A percentile compares a stretch with the other conserved stretches of the same genome.
Conservation (phyloP, 2,888 invertebrate genomes). For the Diarsia dahlii region DNA sequence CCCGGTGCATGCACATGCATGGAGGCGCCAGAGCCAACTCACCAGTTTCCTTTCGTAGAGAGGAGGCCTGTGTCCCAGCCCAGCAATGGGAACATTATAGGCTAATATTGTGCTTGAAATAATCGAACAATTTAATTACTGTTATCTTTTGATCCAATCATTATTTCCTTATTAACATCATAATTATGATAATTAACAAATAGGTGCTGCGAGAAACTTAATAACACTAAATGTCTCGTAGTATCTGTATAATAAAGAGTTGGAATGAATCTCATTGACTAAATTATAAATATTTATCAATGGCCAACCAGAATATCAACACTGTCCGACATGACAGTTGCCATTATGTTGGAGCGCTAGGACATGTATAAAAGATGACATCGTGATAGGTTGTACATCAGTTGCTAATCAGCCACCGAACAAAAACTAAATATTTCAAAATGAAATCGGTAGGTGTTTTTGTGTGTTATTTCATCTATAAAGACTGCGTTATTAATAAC, state of each 20-base stretch:
- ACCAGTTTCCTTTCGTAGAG: too few relatives aligned
- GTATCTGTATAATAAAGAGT: slow-evolving; percentile 5
- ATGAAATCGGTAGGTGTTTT: slow-evolving; percentile 39
- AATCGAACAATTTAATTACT: background rate
- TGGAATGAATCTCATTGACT: slow-evolving; percentile 34
- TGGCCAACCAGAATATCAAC: slow-evolving; percentile 24
- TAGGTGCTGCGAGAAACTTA: background rate
- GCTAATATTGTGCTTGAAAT: background rate
- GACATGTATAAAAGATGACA: slow-evolving; percentile 32
- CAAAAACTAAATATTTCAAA: slow-evolving; percentile 35
- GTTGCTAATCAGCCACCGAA: slow-evolving; percentile 36
- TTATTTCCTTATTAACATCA: background rate
- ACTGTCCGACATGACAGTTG: slow-evolving; percentile 14
- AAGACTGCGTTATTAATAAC: slow-evolving; percentile 1
- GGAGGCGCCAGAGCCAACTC: too few relatives aligned
- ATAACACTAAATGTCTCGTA: background rate
- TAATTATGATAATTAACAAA: slow-evolving; percentile 16
- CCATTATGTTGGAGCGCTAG: slow-evolving; percentile 16
- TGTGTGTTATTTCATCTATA: slow-evolving; percentile 8
- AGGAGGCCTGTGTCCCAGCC: too few relatives aligned
- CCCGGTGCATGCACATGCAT: too few relatives aligned
- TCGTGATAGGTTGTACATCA: slow-evolving; percentile 11
- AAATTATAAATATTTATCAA: slow-evolving; percentile 35
- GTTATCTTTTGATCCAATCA: background rate
- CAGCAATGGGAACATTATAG: too few relatives aligned